These are phyloP conservation scores for Chelonus insularis DNA, from an alignment of 1,140 invertebrate genomes.

Conservation along the genomic window DNA sequence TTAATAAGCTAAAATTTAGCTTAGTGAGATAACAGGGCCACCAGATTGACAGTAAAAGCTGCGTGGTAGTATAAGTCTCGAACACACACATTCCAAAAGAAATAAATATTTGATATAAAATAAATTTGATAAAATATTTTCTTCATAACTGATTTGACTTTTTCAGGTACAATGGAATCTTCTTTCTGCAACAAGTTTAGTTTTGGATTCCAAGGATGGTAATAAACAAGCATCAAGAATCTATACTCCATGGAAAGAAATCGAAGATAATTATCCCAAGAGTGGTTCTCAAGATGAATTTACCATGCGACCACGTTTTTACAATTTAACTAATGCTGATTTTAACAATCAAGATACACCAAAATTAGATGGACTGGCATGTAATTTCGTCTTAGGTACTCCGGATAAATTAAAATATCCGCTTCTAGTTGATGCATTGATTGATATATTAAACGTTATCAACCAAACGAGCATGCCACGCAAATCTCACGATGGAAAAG, in stretches of 20 bases:
- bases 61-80: conserved; percentile 58
- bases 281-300: conserved; percentile 72
- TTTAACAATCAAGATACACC: conserved; percentile 79
- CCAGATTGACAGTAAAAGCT: conserved; percentile 51
- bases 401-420: conserved; percentile 90
- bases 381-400: conserved; percentile 89
- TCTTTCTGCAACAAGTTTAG: conserved; percentile 69
- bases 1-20: conserved; percentile 26
- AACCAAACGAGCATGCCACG: conserved; percentile 64
- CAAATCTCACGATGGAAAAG: conserved; percentile 54
- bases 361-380: conserved; percentile 91
- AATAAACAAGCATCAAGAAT: conserved; percentile 65
- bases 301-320: conserved; percentile 85
- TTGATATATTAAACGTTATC: conserved; percentile 76
- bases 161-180: conserved; percentile 79
- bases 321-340: conserved; percentile 76
- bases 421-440: conserved; percentile 80
- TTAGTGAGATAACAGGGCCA: conserved; percentile 55
- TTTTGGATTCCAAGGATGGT: conserved; percentile 62
- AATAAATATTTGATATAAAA: conserved; percentile 1
- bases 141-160: too few relatives aligned
- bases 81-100: conserved; percentile 34
- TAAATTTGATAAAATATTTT: not conserved
- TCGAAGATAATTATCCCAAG: conserved; percentile 80
- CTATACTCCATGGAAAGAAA: conserved; percentile 76